Base-by-base conservation (phyloP, 2,888 invertebrate species). In the Ryuthela nishihirai region DNA sequence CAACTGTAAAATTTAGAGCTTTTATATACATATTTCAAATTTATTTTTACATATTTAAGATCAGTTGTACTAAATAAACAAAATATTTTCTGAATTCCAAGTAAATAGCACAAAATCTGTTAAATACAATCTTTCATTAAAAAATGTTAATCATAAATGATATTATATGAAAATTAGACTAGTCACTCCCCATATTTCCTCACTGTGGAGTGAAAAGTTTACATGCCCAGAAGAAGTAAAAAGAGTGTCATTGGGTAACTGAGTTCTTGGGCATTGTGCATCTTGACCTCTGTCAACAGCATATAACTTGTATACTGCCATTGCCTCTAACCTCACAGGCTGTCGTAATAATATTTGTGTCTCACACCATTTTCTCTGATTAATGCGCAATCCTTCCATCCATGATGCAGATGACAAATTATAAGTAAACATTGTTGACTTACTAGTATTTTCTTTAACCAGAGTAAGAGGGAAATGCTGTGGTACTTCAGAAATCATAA, bases 131-230 rank as follows among this genome's bases (percentile, higher is more conserved):
- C n/a, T n/a, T n/a, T n/a, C n/a, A n/a, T n/a, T n/a, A n/a, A n/a
- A n/a, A n/a, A n/a, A n/a, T n/a, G n/a, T n/a, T n/a, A n/a, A 29
- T 18, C 1, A 43, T 7, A 43, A n/a, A 35, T 35, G 10, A 29
- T 41, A 29, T 50, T 25, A 59, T 3, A 59, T 34, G n/a, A 59
- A 44, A 29, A 47, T 43, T 2, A 59, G 21, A 2, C 48, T 42
- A 4, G 15, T 52, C 3, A 59, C 12, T 15, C 59, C 59, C 40
- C 47, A 53, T 1, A 48, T 24, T n/a, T 21, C 29, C 21, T 59
- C 43, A n/a, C 36, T 41, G 21, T 59, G 59, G 23, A 59, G 21
- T 0, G 59, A 59, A 4, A 59, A 4, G 40, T 53, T 59, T 1
- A 53, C 34, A 10, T 18, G 47, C 0, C 53, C 42, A 5, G 21